Evolutionary conservation across 1,140 invertebrate species (phyloP).

Genomic region (Branchinecta lynchi): DNA sequence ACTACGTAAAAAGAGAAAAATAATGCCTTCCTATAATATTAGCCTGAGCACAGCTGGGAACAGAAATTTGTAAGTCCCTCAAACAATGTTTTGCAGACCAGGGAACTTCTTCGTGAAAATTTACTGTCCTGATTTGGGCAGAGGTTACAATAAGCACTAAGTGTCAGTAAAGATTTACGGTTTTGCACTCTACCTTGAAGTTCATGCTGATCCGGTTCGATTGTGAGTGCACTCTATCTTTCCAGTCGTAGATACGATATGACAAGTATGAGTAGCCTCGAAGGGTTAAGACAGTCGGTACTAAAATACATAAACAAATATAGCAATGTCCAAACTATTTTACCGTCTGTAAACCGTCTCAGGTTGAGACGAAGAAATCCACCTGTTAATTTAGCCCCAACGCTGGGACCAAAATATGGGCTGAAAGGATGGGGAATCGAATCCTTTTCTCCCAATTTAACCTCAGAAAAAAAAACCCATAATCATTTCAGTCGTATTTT

Average conservation of each 20-base stretch:
- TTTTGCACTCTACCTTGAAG: constrained; percentile 49
- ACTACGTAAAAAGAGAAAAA: too few species aligned
- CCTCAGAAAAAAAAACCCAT: too few species aligned
- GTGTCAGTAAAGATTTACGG: too few species aligned
- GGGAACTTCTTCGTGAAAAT: too few species aligned
- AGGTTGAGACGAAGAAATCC: too few species aligned
- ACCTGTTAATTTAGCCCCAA: background rate
- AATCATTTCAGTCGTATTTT: too few species aligned
- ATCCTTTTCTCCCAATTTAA: background rate
- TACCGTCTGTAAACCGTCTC: background rate
- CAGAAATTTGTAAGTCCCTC: too few species aligned
- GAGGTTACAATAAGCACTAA: too few species aligned
- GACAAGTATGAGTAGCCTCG: constrained; percentile 80
- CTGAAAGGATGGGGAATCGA: constrained; percentile 15
- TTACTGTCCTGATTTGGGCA: too few species aligned
- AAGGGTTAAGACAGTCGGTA: constrained; percentile 67
- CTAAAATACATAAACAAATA: constrained; percentile 36
- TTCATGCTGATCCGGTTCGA: constrained; percentile 67
- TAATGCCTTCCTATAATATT: too few species aligned
- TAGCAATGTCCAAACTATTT: background rate
- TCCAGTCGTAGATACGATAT: constrained; percentile 81
- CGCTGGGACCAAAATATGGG: background rate
- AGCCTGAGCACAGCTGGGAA: too few species aligned
- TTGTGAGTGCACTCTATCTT: constrained; percentile 71
- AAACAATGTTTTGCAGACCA: too few species aligned